These are phyloP conservation scores for Pinna nobilis DNA, from an alignment of 1,140 invertebrate species.

Conservation along the genomic window DNA sequence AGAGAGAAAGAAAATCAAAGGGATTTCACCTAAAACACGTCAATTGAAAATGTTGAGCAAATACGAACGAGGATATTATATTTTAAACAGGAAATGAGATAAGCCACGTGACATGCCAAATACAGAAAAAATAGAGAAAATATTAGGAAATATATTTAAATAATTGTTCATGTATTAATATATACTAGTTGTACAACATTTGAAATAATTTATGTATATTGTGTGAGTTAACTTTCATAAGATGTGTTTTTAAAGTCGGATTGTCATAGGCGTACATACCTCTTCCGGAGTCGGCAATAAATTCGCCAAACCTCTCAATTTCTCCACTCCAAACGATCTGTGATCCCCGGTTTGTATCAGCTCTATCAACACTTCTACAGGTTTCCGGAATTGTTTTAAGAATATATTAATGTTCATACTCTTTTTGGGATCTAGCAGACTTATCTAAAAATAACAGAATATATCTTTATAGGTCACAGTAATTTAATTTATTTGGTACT, in stretches of 20 bases:
- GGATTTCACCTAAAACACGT: neutral
- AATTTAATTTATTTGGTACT: too few relatives aligned
- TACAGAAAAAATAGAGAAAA: neutral
- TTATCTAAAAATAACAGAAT: constrained; percentile 59
- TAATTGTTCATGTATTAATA: too few relatives aligned
- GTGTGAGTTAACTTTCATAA: too few relatives aligned
- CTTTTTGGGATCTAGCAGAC: constrained; percentile 82
- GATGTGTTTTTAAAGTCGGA: too few relatives aligned
- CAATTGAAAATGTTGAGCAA: neutral
- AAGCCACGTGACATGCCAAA: neutral
- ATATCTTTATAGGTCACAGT: too few relatives aligned
- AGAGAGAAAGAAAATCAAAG: neutral
- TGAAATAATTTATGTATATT: too few relatives aligned
- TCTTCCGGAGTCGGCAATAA: constrained; percentile 96
- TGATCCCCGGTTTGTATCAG: constrained; percentile 90
- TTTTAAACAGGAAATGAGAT: neutral
- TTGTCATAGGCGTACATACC: too few relatives aligned
- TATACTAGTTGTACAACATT: too few relatives aligned
- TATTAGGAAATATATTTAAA: too few relatives aligned
- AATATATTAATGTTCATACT: constrained; percentile 99
- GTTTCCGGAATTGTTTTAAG: constrained; percentile 91
- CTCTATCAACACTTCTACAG: constrained; percentile 93
- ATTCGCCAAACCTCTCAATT: constrained; percentile 92
- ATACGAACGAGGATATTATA: neutral
- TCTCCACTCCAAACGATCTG: constrained; percentile 94